These are phyloP conservation scores for Drosophila putrida DNA, from an alignment of 2,888 invertebrate genomes.

Conservation along the genomic window DNA sequence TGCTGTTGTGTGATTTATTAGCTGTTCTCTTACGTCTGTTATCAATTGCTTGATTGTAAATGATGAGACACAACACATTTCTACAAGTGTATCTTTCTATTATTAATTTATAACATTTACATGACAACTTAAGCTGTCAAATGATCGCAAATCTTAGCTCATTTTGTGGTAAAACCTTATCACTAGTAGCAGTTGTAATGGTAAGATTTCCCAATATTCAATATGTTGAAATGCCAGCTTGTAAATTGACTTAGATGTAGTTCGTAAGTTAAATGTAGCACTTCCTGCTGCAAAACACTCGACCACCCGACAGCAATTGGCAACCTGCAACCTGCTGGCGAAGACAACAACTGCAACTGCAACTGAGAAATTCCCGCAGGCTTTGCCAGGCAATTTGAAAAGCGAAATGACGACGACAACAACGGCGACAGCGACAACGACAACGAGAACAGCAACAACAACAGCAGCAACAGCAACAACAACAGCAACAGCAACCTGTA, in stretches of 20 bases:
- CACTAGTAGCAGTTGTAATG: background rate
- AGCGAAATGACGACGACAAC: slow-evolving; percentile 76
- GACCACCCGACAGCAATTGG: slow-evolving; percentile 60
- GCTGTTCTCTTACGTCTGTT: slow-evolving; percentile 8
- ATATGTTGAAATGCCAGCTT: background rate
- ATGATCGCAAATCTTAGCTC: slow-evolving; percentile 1
- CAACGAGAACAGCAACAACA: slow-evolving; percentile 33
- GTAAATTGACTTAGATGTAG: background rate
- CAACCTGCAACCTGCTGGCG: slow-evolving; percentile 36
- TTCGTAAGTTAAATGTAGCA: slow-evolving; percentile 49
- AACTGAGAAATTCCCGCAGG: slow-evolving; percentile 63
- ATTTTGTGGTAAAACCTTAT: background rate
- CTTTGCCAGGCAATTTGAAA: slow-evolving; percentile 76
- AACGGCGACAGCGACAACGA: slow-evolving; percentile 43
- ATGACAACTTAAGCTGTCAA: slow-evolving; percentile 14
- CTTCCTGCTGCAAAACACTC: slow-evolving; percentile 55
- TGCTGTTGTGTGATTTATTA: slow-evolving; percentile 50
- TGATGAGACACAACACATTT: slow-evolving; percentile 1
- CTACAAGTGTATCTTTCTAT: slow-evolving; percentile 5
- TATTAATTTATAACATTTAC: slow-evolving; percentile 8
- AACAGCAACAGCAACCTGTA: slow-evolving; percentile 45
- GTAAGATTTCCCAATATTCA: background rate
- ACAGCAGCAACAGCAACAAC: slow-evolving; percentile 19
- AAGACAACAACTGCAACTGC: slow-evolving; percentile 37
- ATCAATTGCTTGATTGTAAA: slow-evolving; percentile 16